Evolutionary conservation across 2,888 invertebrate species (phyloP), one percentile per base, ranked within the genome.

Genomic region (Leptopterna dolabrata): DNA sequence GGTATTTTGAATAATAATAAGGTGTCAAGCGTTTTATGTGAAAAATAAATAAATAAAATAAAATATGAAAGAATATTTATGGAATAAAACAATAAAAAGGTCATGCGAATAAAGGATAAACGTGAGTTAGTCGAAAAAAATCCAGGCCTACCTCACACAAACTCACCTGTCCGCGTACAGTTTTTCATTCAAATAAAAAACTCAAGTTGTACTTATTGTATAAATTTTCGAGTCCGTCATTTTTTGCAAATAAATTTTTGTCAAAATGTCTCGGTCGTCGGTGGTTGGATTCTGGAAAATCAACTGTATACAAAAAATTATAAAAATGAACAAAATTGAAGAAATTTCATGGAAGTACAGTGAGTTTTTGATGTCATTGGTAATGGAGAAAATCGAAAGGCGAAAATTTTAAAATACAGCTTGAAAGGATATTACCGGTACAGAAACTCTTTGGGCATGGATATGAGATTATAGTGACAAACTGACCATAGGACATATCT

Each of bases 211-310:
- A n/a, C 73, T 30, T 73, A 41, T 36, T 36, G 1, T 24, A 82
- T 14, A 80, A 63, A 29, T 29, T 82, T 82, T 71, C 29, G 85
- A 47, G 85, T 85, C 71, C 85, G 85, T 85, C 85, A 85, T 36
- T 73, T 27, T 76, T 81, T 45, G 45, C 41, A 45, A 81, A 81
- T 55, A 36, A 29, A 7, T 41, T 83, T 70, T 83, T 24, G 85
- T 70, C 71, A 41, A 70, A 73, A 85, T 47, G 78, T 85, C 76
- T 43, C 30, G 76, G 83, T 85, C 73, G 85, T 85, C 73, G 73
- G 71, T 36, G 83, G 83, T 83, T 70, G 83, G 30, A 73, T 85
- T 85, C 85, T 85, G 85, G 55, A 85, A 85, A 85, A 85, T 73
- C 19, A 41, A 73, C 29, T 63, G 71, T 24, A 36, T 83, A 70